Evolutionary conservation across 2,888 invertebrate genomes (phyloP).

Genomic region (Periphyllus acericola): DNA sequence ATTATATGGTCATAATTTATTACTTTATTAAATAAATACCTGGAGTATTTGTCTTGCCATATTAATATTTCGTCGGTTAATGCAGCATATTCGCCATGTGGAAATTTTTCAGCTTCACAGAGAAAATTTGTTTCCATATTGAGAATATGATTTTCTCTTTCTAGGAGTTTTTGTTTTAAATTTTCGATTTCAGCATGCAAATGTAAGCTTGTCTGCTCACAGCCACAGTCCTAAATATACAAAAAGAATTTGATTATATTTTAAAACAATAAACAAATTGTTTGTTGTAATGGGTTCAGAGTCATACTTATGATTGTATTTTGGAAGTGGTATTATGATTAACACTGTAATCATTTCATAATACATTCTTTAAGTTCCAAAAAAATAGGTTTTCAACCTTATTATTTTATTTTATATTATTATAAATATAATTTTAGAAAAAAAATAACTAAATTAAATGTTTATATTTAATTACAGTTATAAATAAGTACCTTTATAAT

Average conservation of each 20-base stretch:
- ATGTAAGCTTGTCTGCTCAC: conserved; percentile 70
- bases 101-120: conserved; percentile 74
- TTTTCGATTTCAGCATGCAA: conserved; percentile 88
- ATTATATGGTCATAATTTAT: not conserved
- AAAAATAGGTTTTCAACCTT: not conserved
- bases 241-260: not conserved
- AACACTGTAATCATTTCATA: not conserved
- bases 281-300: not conserved
- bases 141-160: conserved; percentile 84
- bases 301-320: no score
- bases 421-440: not conserved
- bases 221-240: conserved; percentile 67
- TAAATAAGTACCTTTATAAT: no score
- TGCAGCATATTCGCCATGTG: conserved; percentile 79
- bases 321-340: not conserved
- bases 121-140: conserved; percentile 88
- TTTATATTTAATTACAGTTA: no score
- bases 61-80: conserved; percentile 84
- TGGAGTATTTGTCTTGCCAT: conserved; percentile 93
- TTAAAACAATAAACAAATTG: not conserved
- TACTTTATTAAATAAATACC: conserved; percentile 68
- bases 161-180: conserved; percentile 82
- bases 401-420: not conserved
- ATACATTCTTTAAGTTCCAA: not conserved
- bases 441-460: no score